Percentiles rank a stretch among this genome's conserved stretches.
Conservation (phyloP, 2,888 invertebrate species). For the Pammene fasciana region DNA sequence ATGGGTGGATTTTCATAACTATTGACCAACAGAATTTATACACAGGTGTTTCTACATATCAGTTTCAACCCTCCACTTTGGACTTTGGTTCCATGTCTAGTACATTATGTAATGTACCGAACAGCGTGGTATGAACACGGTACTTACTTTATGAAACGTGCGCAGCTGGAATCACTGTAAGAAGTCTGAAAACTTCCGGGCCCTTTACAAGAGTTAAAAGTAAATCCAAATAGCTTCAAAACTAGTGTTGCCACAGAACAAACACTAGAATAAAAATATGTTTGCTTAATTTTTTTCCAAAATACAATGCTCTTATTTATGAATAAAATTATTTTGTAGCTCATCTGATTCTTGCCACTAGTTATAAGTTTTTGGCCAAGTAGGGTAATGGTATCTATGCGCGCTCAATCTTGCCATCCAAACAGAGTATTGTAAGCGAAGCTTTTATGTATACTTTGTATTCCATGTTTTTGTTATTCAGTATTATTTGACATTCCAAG, state of each 20-base stretch:
- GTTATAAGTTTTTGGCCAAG: slow-evolving; percentile 53
- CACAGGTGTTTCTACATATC: slow-evolving; percentile 26
- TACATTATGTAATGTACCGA: too few relatives aligned
- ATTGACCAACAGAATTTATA: slow-evolving; percentile 19
- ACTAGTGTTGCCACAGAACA: too few relatives aligned
- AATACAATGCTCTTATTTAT: background rate
- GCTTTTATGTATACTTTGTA: slow-evolving; percentile 31
- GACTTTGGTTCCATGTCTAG: background rate
- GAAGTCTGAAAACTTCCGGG: background rate
- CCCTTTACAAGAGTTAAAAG: background rate
- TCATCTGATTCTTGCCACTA: slow-evolving; percentile 46
- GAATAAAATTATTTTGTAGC: slow-evolving; percentile 8
- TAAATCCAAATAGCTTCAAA: too few relatives aligned
- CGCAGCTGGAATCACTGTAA: background rate
- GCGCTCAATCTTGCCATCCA: slow-evolving; percentile 55
- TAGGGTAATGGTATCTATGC: slow-evolving; percentile 45
- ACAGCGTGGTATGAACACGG: too few relatives aligned
- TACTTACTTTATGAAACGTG: background rate
- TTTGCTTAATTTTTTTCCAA: background rate
- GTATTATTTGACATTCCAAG: slow-evolving; percentile 43
- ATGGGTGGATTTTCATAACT: too few relatives aligned
- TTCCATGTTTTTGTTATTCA: slow-evolving; percentile 39
- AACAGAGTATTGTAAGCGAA: slow-evolving; percentile 37
- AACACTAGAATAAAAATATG: too few relatives aligned
- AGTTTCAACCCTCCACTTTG: background rate